These are phyloP conservation scores for Agrypnia vestita DNA, from an alignment of 1,140 invertebrate genomes.

Conservation along the genomic window DNA sequence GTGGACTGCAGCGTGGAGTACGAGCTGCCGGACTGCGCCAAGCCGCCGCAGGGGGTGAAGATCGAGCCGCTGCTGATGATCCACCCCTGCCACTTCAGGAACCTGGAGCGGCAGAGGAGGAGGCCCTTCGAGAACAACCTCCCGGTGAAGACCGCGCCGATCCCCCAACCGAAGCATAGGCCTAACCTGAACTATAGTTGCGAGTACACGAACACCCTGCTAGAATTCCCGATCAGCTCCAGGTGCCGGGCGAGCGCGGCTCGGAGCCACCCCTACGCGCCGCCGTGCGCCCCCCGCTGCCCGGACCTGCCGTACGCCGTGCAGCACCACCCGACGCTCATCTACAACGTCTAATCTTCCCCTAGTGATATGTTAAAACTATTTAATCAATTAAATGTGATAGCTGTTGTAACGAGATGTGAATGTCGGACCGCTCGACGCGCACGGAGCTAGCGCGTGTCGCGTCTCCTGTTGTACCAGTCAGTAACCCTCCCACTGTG, in stretches of 20 bases:
- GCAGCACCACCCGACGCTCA: conserved; percentile 47
- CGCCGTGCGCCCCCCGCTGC: conserved; percentile 38
- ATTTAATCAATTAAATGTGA: conserved; percentile 45
- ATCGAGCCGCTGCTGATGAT: conserved; percentile 83
- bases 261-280: conserved; percentile 42
- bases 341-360: conserved; percentile 43
- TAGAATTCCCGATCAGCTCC: conserved; percentile 22
- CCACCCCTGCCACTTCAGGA: conserved; percentile 82
- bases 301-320: conserved; percentile 23
- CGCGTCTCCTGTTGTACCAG: neutral
- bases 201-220: conserved; percentile 28
- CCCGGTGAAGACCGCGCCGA: conserved; percentile 62
- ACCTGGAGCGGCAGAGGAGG: conserved; percentile 79
- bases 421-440: conserved; percentile 8
- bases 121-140: conserved; percentile 82
- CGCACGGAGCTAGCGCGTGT: neutral
- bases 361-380: conserved; percentile 20
- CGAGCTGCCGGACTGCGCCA: conserved; percentile 82
- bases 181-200: conserved; percentile 41
- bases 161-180: conserved; percentile 23
- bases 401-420: conserved; percentile 37
- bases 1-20: conserved; percentile 86
- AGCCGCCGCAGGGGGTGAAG: conserved; percentile 79
- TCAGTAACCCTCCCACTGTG: conserved; percentile 7
- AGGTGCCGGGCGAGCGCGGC: conserved; percentile 1